phyloP scores from a whole-genome alignment of 1,140 invertebrate species.

The Cataglyphis hispanica region DNA sequence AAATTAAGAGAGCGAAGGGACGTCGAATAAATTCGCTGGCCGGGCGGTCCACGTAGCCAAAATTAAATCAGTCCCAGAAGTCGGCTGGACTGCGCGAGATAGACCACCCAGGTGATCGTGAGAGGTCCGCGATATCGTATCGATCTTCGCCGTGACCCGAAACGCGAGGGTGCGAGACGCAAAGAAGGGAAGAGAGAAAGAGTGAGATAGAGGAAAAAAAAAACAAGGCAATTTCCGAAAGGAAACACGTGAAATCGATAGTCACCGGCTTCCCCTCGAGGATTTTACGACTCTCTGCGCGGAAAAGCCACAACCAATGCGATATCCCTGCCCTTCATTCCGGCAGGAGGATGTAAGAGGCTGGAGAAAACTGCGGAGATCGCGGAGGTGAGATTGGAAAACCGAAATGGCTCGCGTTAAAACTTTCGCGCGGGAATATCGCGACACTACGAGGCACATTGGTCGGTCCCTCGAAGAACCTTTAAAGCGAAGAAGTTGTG shows the following conservation, averaged over 20 bases:
- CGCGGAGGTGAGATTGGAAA: conserved; percentile 63
- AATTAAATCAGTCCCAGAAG: conserved; percentile 66
- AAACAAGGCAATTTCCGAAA: conserved; percentile 78
- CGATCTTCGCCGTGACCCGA: conserved; percentile 69
- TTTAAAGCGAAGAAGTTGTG: not conserved
- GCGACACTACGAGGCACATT: conserved; percentile 44
- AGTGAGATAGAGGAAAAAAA: conserved; percentile 29
- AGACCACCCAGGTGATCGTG: conserved; percentile 72
- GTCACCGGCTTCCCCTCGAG: conserved; percentile 53
- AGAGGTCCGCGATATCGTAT: conserved; percentile 76
- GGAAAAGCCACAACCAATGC: conserved; percentile 69
- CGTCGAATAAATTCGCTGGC: conserved; percentile 25
- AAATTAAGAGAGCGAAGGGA: not conserved
- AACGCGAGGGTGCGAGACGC: conserved; percentile 19
- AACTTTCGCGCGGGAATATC: conserved; percentile 56
- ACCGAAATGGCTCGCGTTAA: conserved; percentile 52
- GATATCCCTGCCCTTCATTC: not conserved
- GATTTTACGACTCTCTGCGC: conserved; percentile 64
- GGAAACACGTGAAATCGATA: conserved; percentile 78
- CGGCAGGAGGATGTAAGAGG: too few relatives aligned
- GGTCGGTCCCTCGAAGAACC: not conserved
- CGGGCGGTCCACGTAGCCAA: conserved; percentile 55
- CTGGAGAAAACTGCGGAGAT: conserved; percentile 37
- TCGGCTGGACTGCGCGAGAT: conserved; percentile 9
- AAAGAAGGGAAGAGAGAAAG: not conserved